Percentiles rank a stretch among this genome's conserved stretches.
These are phyloP conservation scores for Carcina quercana DNA, from an alignment of 2,888 invertebrate genomes.

Conservation along the genomic window DNA sequence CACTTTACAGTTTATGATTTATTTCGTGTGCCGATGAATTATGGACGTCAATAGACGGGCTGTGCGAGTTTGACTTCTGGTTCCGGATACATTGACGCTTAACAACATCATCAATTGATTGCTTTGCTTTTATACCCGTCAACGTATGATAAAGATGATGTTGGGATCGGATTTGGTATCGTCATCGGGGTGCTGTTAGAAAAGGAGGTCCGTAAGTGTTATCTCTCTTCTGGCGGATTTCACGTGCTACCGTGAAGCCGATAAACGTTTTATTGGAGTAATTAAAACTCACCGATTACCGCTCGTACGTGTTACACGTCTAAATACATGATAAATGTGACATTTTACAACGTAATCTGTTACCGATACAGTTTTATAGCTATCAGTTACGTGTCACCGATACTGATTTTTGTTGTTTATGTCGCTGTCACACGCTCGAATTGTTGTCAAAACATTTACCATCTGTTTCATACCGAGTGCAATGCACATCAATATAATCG, in stretches of 20 bases:
- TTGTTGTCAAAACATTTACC: no score
- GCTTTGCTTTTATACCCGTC: no score
- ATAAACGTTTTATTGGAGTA: constrained; percentile 70
- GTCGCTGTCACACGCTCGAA: no score
- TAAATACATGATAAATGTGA: constrained; percentile 57
- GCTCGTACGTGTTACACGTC: constrained; percentile 48
- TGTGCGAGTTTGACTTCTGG: no score
- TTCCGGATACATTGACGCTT: no score
- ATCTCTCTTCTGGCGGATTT: constrained; percentile 57
- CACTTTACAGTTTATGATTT: constrained; percentile 72
- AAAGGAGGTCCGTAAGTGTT: constrained; percentile 51
- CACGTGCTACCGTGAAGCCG: constrained; percentile 59
- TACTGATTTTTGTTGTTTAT: constrained; percentile 36
- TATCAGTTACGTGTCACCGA: constrained; percentile 34
- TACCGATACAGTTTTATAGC: constrained; percentile 37
- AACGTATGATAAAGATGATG: no score
- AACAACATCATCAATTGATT: no score
- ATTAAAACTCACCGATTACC: constrained; percentile 63
- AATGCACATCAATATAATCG: no score
- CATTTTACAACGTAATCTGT: constrained; percentile 50
- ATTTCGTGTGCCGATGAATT: constrained; percentile 66
- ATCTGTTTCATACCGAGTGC: no score
- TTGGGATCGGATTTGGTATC: no score
- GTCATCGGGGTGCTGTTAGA: constrained; percentile 46
- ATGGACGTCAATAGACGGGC: constrained; percentile 62